Evolutionary conservation across 2,113 vertebrate genomes (phyloP).

Genomic region (Paralichthys olivaceus): DNA sequence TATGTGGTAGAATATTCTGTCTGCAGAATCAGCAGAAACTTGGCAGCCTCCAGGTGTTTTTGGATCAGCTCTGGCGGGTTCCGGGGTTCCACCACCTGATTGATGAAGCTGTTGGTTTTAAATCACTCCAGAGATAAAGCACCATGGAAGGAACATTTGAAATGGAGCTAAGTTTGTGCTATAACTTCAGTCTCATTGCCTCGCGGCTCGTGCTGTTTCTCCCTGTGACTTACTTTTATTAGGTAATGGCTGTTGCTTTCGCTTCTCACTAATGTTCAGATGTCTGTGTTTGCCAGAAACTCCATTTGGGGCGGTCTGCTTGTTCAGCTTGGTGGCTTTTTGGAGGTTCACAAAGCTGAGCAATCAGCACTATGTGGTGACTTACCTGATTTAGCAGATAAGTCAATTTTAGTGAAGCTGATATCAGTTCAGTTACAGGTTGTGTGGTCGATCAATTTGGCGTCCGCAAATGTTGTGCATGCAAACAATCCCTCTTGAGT

Average conservation of each 20-base stretch:
- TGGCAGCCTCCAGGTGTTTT: conserved; percentile 46
- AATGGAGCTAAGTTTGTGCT: conserved; percentile 34
- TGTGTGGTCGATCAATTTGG: conserved; percentile 42
- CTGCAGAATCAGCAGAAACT: conserved; percentile 50
- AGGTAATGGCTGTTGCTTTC: conserved; percentile 17
- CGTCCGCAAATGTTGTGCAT: conserved; percentile 22
- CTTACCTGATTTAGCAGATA: conserved; percentile 38
- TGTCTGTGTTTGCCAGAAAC: conserved; percentile 41
- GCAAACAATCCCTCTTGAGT: conserved; percentile 21
- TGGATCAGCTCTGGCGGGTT: conserved; percentile 39
- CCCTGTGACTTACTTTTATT: conserved; percentile 20
- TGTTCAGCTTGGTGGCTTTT: conserved; percentile 65
- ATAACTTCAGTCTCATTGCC: conserved; percentile 33
- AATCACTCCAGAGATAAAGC: conserved; percentile 62
- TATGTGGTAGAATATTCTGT: conserved; percentile 4
- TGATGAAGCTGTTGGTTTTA: conserved; percentile 57
- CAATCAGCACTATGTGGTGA: conserved; percentile 52
- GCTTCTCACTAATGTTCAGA: conserved; percentile 10
- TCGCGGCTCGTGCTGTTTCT: conserved; percentile 6
- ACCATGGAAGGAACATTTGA: conserved; percentile 33
- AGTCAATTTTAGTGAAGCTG: conserved; percentile 43
- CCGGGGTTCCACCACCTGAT: conserved; percentile 43
- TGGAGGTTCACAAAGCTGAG: conserved; percentile 55
- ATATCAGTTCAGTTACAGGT: conserved; percentile 17
- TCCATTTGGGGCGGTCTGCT: conserved; percentile 39